These are phyloP conservation scores for Heliconius charithonia DNA, from an alignment of 2,888 invertebrate species.

Conservation along the genomic window DNA sequence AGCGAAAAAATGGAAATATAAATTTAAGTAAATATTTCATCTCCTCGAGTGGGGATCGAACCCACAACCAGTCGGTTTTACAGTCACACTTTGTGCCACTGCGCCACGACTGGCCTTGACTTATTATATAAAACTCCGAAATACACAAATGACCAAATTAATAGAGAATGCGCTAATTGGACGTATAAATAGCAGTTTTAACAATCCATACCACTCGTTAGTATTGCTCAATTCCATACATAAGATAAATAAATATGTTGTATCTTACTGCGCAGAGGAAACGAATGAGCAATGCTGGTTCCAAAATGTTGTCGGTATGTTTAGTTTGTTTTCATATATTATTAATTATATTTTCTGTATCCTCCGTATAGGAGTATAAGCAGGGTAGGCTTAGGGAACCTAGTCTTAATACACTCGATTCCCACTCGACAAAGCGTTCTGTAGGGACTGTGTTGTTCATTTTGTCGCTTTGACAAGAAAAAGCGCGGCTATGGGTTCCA, in stretches of 20 bases:
- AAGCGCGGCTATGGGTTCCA: too few relatives aligned
- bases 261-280: neutral
- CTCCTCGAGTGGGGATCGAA: too few relatives aligned
- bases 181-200: slow-evolving; percentile 25
- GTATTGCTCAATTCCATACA: neutral
- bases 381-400: neutral
- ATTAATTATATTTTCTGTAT: neutral
- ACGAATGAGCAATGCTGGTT: neutral
- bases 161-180: slow-evolving; percentile 26
- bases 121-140: slow-evolving; percentile 29
- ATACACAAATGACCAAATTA: slow-evolving; percentile 25
- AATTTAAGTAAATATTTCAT: too few relatives aligned
- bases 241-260: neutral
- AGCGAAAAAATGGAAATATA: too few relatives aligned
- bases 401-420: neutral
- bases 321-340: neutral
- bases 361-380: neutral
- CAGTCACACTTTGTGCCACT: too few relatives aligned
- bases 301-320: neutral
- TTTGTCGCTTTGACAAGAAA: too few relatives aligned
- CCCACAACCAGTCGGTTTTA: too few relatives aligned
- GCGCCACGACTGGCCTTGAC: fast-evolving
- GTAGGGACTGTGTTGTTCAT: too few relatives aligned
- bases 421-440: neutral
- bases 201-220: slow-evolving; percentile 19